Percentiles rank a stretch among this genome's conserved stretches.
These are phyloP conservation scores for Agelaius phoeniceus DNA, from an alignment of 2,113 vertebrate species.

Conservation along the genomic window DNA sequence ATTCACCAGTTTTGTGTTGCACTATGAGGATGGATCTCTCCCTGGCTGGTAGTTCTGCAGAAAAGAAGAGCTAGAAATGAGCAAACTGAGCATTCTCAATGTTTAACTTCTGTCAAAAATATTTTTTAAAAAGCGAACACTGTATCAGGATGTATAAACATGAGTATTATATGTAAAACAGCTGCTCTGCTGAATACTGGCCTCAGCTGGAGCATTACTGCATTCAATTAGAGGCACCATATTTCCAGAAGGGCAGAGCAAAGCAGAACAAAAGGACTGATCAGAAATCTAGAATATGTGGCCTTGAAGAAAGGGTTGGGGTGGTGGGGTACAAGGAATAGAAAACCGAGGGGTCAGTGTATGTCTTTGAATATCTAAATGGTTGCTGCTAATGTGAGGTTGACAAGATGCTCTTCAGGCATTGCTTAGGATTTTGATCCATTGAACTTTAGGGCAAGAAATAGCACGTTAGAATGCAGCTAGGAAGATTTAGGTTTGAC, in stretches of 20 bases:
- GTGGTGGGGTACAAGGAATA: background rate
- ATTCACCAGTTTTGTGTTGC: background rate
- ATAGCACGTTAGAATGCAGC: background rate
- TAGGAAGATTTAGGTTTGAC: background rate
- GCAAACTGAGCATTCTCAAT: background rate
- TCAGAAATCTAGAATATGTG: background rate
- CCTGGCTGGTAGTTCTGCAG: background rate
- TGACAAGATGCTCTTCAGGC: background rate
- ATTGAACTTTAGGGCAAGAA: background rate
- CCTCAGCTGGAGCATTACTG: conserved; percentile 37
- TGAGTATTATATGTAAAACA: conserved; percentile 55
- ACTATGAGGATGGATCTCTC: background rate
- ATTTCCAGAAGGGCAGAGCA: conserved; percentile 9
- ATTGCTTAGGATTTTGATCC: background rate
- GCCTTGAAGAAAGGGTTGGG: background rate
- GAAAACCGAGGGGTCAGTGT: background rate
- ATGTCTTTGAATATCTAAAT: background rate
- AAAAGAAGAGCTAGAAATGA: background rate
- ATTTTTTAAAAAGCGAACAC: conserved; percentile 42
- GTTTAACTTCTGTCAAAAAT: conserved; percentile 33
- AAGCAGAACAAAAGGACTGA: background rate
- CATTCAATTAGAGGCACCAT: conserved; percentile 39
- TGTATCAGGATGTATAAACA: conserved; percentile 49
- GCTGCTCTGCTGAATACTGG: conserved; percentile 21
- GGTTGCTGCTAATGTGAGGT: background rate